Evolutionary conservation across 2,797 vertebrate species (phyloP).

Genomic region (Siniperca undulata): DNA sequence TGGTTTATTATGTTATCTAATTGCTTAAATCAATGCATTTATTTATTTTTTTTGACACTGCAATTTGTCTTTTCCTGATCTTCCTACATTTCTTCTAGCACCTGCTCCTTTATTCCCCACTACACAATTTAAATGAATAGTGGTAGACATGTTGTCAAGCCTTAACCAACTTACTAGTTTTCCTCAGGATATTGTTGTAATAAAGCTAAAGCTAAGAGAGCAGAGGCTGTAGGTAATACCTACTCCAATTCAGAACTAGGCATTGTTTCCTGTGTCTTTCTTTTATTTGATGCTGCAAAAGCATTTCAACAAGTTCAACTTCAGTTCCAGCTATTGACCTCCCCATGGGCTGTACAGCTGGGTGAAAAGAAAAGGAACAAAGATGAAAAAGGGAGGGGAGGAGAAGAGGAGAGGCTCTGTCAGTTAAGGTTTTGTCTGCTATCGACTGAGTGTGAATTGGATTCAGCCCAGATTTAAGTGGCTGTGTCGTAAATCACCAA

Average conservation of each 20-base stretch:
- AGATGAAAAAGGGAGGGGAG: conserved; percentile 43
- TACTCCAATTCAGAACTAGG: background rate
- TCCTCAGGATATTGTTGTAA: conserved; percentile 19
- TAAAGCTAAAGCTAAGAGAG: conserved; percentile 16
- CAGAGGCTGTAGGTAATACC: conserved; percentile 16
- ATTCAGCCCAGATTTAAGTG: conserved; percentile 47
- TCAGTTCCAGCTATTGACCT: conserved; percentile 17
- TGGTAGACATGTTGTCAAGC: background rate
- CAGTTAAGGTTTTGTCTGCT: conserved; percentile 58
- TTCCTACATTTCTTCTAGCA: conserved; percentile 48
- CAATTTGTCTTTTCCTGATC: conserved; percentile 36
- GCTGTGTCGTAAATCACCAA: conserved; percentile 26
- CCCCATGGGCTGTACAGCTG: background rate
- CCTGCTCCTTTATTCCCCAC: conserved; percentile 52
- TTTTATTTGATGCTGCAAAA: background rate
- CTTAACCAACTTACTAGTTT: conserved; percentile 30
- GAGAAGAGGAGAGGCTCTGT: conserved; percentile 41
- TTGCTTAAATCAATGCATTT: conserved; percentile 34
- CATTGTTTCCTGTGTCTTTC: background rate
- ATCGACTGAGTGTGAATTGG: conserved; percentile 59
- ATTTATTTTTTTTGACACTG: conserved; percentile 30
- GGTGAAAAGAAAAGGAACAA: conserved; percentile 36
- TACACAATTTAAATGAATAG: conserved; percentile 15
- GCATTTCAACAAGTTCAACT: background rate
- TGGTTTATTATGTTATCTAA: conserved; percentile 59